A percentile compares a stretch with the other conserved stretches of the same genome.
Evolutionary conservation across 92 coral and sea anemone species (phyloP).

Genomic region (Phenganax subtilis): DNA sequence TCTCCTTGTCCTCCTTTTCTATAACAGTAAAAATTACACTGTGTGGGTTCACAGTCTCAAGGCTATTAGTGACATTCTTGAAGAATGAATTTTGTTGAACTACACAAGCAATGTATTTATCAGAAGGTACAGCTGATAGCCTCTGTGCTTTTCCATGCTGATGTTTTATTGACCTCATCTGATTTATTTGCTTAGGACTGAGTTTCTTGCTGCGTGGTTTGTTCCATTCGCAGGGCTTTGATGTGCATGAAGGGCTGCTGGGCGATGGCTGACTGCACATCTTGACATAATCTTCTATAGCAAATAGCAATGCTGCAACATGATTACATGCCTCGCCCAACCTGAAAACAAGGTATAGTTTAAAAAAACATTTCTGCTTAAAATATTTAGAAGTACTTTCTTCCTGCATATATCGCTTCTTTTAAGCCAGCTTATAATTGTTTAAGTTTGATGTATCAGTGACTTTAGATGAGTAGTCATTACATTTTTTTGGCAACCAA

Average conservation of each 20-base stretch:
- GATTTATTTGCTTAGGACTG: conserved; percentile 43
- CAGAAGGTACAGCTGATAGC: neutral
- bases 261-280: neutral
- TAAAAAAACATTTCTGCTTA: neutral
- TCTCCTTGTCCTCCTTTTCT: neutral
- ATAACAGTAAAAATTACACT: neutral
- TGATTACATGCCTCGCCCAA: conserved; percentile 48
- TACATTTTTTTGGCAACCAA: no score
- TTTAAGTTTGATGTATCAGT: no score
- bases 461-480: no score
- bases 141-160: conserved; percentile 44
- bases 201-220: conserved; percentile 44
- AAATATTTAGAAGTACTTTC: no score
- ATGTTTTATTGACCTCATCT: conserved; percentile 39
- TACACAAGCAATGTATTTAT: neutral
- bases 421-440: no score
- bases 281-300: conserved; percentile 43
- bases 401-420: no score
- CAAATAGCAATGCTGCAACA: conserved; percentile 47
- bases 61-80: neutral
- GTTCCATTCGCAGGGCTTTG: conserved; percentile 49
- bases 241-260: conserved; percentile 35
- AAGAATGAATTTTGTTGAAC: neutral
- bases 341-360: conserved; percentile 27
- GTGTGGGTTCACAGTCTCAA: neutral